These are phyloP conservation scores for Caenorhabditis becei DNA, from an alignment of 2,888 invertebrate species.

Conservation along the genomic window DNA sequence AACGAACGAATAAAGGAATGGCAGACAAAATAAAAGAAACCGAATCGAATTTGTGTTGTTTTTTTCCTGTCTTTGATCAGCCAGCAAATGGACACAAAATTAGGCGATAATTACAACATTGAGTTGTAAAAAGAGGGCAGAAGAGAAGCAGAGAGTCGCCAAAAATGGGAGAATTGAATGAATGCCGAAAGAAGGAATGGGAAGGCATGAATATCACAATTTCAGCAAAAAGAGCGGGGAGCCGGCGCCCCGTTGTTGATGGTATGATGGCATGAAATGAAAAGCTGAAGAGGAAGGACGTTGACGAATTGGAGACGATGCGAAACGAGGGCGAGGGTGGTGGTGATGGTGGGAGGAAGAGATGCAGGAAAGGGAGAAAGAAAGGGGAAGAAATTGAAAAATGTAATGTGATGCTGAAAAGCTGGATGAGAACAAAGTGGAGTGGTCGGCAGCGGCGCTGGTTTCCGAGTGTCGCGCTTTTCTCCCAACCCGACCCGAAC, in stretches of 20 bases:
- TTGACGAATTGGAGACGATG: slow-evolving; percentile 9
- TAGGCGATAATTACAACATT: slow-evolving; percentile 49
- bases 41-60: slow-evolving; percentile 31
- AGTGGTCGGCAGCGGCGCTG: slow-evolving; percentile 38
- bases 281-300: slow-evolving; percentile 4
- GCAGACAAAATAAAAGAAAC: slow-evolving; percentile 40
- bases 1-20: too few species aligned
- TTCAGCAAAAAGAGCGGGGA: background rate
- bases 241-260: slow-evolving; percentile 3
- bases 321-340: slow-evolving; percentile 9
- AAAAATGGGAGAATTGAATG: slow-evolving; percentile 5
- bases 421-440: slow-evolving; percentile 61
- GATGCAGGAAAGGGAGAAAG: background rate
- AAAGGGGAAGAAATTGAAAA: slow-evolving; percentile 51
- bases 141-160: slow-evolving; percentile 4
- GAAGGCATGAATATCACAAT: slow-evolving; percentile 1
- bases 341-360: background rate
- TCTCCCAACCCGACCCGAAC: too few species aligned
- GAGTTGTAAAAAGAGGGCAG: slow-evolving; percentile 11
- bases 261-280: slow-evolving; percentile 17
- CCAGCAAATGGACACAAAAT: slow-evolving; percentile 50
- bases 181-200: slow-evolving; percentile 9
- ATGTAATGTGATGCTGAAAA: slow-evolving; percentile 65
- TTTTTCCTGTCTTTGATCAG: slow-evolving; percentile 49
- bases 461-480: slow-evolving; percentile 31